Evolutionary conservation across 2,797 vertebrate species (phyloP).

Genomic region (Arnoldichthys spilopterus): DNA sequence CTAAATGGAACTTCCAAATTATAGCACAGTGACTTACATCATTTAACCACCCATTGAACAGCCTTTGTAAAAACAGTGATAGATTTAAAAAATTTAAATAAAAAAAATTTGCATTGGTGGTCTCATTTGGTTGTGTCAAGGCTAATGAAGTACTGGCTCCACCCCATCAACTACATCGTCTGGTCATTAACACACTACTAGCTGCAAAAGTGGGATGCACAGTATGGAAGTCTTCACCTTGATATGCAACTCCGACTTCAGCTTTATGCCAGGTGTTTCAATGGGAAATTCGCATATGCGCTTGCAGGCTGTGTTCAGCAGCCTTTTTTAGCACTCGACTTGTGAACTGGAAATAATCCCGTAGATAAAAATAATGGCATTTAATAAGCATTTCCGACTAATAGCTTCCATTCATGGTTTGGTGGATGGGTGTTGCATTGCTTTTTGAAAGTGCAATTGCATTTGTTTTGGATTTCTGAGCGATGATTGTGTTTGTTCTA

Average conservation of each 20-base stretch:
- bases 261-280: constrained; percentile 49
- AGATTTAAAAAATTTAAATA: background rate
- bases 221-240: no score
- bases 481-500: constrained; percentile 32
- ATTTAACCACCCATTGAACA: background rate
- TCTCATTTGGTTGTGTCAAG: no score
- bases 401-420: constrained; percentile 57
- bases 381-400: constrained; percentile 58
- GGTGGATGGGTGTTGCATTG: constrained; percentile 56
- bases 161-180: no score
- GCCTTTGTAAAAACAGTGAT: background rate
- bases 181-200: no score
- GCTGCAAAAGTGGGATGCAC: background rate
- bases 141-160: no score
- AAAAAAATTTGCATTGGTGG: background rate
- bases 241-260: background rate
- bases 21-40: background rate
- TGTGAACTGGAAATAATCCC: constrained; percentile 62
- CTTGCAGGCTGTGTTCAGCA: constrained; percentile 53
- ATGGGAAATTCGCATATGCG: constrained; percentile 23
- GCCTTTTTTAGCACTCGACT: constrained; percentile 49
- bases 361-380: constrained; percentile 56
- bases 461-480: constrained; percentile 58
- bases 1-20: background rate
- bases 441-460: constrained; percentile 50